Conservation (phyloP, 2,113 vertebrate species). For the Entomyzon cyanotis region DNA sequence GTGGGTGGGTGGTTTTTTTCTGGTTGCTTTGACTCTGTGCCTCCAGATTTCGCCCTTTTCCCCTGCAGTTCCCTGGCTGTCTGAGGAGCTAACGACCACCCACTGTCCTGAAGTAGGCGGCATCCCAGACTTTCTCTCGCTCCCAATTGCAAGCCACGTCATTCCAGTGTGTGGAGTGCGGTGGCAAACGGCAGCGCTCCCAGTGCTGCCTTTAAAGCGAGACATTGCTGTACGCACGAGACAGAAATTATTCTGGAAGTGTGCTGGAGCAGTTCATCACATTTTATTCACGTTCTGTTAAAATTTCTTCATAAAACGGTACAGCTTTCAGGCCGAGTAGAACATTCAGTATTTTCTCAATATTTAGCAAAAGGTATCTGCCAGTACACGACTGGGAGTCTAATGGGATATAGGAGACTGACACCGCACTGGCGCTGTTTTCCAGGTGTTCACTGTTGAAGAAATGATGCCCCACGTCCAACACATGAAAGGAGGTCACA, state of each 20-base stretch:
- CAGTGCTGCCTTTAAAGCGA: neutral
- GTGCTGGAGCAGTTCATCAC: neutral
- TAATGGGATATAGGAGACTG: neutral
- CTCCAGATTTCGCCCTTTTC: too few species aligned
- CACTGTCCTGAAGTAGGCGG: accelerated
- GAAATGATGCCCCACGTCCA: slow-evolving; percentile 94
- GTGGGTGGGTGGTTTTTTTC: too few species aligned
- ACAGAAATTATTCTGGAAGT: neutral
- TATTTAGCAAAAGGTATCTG: neutral
- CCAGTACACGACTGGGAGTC: neutral
- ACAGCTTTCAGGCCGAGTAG: neutral
- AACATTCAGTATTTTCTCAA: neutral
- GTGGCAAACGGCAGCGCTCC: too few species aligned
- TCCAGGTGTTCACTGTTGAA: slow-evolving; percentile 92
- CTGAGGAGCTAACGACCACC: neutral
- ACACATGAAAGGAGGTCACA: slow-evolving; percentile 82
- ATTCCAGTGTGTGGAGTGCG: accelerated
- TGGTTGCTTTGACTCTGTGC: too few species aligned
- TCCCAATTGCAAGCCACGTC: neutral
- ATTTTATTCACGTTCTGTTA: neutral
- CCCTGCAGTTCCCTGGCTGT: accelerated
- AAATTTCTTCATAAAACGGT: neutral
- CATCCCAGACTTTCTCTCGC: accelerated
- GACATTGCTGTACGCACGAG: too few species aligned
- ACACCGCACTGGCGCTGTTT: neutral